Base-by-base conservation (phyloP, 2,797 vertebrate genomes). In the Melopsittacus undulatus region DNA sequence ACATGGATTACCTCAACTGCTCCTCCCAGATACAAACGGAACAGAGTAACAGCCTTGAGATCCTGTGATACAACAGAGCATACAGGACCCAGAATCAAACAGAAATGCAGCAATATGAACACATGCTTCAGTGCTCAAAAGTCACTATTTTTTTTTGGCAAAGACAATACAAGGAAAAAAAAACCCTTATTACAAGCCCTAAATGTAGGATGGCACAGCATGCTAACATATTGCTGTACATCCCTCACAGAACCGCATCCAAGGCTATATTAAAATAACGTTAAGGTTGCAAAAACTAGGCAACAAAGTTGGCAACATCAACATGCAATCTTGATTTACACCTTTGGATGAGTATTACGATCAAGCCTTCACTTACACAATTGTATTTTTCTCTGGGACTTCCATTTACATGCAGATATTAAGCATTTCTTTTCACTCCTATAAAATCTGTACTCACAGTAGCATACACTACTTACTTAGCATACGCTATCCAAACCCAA, bases 221-320 rank as follows among this genome's bases (percentile, higher is more conserved):
- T 91, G 94, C 67, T 94, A 96, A 96, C 94, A 97, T 97, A 97
- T 94, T 96, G 96, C 87, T 77, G 75, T 80, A 92, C 93, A 97
- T 96, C 92, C 96, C 95, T 95, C 90, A 93, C 4, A 90, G 96
- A 96, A 95, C 4, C 83, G 82, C 81, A 92, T 95, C 95, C 94
- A 96, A 96, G 95, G 57, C 94, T 95, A 87, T 95, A 96, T 92
- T 93, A 95, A 96, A 96, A 94, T 52, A 96, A 96, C 22, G 0
- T 83, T 87, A 95, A 95, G 90, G 93, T 97, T 96, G 90, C 94
- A 95, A 97, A 96, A 96, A 94, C 87, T 59, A 95, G 62, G 87
- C 93, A 95, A 94, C 93, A 95, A 95, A 95, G 86, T 95, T 96
- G 94, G 95, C 96, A 96, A 90, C 69, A 83, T 82, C 86, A 95